Conservation (phyloP, 2,888 invertebrate genomes). For the Brachynemurus nebulosus region DNA sequence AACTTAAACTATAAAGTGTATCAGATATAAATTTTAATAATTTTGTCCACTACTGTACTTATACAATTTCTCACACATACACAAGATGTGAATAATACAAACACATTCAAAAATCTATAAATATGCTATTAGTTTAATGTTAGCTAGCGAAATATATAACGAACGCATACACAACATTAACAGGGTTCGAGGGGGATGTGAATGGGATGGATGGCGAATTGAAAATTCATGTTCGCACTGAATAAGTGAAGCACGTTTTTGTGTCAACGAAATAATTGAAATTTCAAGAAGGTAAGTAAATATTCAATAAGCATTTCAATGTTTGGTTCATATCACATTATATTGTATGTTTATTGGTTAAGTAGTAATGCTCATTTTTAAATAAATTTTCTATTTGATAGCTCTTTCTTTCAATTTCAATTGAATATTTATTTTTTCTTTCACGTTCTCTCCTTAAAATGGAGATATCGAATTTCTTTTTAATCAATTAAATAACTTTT, state of each 20-base stretch:
- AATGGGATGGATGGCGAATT: slow-evolving; percentile 4
- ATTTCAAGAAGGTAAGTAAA: slow-evolving; percentile 9
- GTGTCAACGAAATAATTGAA: slow-evolving; percentile 10
- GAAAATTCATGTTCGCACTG: slow-evolving; percentile 9
- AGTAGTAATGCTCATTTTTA: slow-evolving; percentile 2
- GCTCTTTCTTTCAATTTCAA: slow-evolving; percentile 1
- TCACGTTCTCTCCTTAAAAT: too few relatives aligned
- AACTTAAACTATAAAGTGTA: too few relatives aligned
- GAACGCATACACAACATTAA: not conserved
- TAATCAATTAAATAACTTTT: too few relatives aligned
- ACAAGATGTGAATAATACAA: too few relatives aligned
- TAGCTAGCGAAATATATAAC: not conserved
- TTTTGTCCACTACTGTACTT: too few relatives aligned
- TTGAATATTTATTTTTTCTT: slow-evolving; percentile 2
- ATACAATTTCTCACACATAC: too few relatives aligned
- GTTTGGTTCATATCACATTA: not conserved
- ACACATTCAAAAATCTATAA: not conserved
- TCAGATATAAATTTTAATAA: too few relatives aligned
- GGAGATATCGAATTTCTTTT: too few relatives aligned
- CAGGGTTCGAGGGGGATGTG: not conserved
- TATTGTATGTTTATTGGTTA: not conserved
- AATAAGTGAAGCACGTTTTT: slow-evolving; percentile 10
- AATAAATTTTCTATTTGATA: not conserved
- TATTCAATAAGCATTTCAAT: slow-evolving; percentile 7
- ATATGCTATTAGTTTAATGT: not conserved